Percentiles rank a stretch among this genome's conserved stretches.
phyloP scores from a whole-genome alignment of 2,113 vertebrate species.

The Panthera tigris region DNA sequence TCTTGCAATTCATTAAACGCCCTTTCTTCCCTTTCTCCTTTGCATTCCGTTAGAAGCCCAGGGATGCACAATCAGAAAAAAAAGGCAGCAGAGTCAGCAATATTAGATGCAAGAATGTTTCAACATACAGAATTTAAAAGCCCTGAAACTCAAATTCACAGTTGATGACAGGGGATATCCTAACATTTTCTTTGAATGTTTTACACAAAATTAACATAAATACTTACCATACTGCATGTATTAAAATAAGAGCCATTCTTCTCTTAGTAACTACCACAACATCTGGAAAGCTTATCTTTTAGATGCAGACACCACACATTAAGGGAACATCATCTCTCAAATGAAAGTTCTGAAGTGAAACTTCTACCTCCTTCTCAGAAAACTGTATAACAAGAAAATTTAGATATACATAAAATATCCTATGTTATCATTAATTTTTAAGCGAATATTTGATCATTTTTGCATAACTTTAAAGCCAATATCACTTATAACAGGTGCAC shows the following conservation, averaged over 20 bases:
- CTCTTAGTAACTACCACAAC: slow-evolving; percentile 52
- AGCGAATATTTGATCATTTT: neutral
- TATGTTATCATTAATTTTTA: neutral
- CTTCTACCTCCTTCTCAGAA: slow-evolving; percentile 39
- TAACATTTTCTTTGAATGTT: slow-evolving; percentile 71
- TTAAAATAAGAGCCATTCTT: slow-evolving; percentile 62
- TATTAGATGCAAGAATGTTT: slow-evolving; percentile 71
- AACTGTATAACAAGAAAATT: slow-evolving; percentile 29
- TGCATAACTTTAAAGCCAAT: neutral
- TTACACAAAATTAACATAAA: slow-evolving; percentile 70
- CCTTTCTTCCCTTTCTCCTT: slow-evolving; percentile 71
- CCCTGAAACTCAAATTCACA: slow-evolving; percentile 66
- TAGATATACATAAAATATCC: slow-evolving; percentile 5
- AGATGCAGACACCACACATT: slow-evolving; percentile 55
- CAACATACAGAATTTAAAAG: slow-evolving; percentile 58
- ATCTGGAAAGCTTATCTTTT: slow-evolving; percentile 70
- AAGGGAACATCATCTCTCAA: slow-evolving; percentile 59
- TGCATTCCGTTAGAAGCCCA: slow-evolving; percentile 62
- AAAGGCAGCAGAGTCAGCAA: slow-evolving; percentile 66
- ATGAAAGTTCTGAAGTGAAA: slow-evolving; percentile 37
- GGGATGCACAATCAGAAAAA: slow-evolving; percentile 57
- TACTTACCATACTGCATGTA: slow-evolving; percentile 35
- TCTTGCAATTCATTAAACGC: slow-evolving; percentile 63
- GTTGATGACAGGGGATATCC: slow-evolving; percentile 59
- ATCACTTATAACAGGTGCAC: neutral